Conservation (phyloP, 2,888 invertebrate genomes). For the Callimorpha dominula region DNA sequence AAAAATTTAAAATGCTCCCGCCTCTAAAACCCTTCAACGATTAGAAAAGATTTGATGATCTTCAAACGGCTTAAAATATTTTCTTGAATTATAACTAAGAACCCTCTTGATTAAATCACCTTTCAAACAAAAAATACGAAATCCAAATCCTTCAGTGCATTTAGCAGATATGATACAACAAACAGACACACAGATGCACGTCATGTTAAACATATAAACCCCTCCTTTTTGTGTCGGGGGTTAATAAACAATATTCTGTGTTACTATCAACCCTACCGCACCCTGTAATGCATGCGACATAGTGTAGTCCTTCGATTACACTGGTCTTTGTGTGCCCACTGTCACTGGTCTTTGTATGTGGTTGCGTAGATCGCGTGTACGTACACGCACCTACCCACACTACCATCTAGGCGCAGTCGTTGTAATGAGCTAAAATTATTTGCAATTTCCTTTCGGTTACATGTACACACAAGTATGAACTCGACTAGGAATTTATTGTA, state of each 20-base stretch:
- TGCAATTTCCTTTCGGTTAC: conserved; percentile 68
- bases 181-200: too few species aligned
- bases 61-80: too few species aligned
- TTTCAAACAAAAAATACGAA: too few species aligned
- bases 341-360: conserved; percentile 60
- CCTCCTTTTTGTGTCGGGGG: too few species aligned
- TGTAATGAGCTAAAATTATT: conserved; percentile 69
- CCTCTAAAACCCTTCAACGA: too few species aligned
- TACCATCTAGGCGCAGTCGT: conserved; percentile 57
- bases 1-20: too few species aligned
- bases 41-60: too few species aligned
- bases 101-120: too few species aligned
- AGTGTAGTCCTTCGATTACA: conserved; percentile 67
- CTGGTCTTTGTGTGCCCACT: conserved; percentile 58
- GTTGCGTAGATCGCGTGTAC: conserved; percentile 57
- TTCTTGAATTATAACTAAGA: too few species aligned
- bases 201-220: too few species aligned
- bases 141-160: too few species aligned
- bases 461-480: conserved; percentile 37
- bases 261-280: conserved; percentile 40
- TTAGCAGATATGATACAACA: too few species aligned
- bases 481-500: conserved; percentile 39
- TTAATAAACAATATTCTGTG: background rate
- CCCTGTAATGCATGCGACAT: conserved; percentile 56
- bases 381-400: conserved; percentile 47